These are phyloP conservation scores for Manis javanica DNA, from an alignment of 2,797 vertebrate genomes.

Conservation along the genomic window DNA sequence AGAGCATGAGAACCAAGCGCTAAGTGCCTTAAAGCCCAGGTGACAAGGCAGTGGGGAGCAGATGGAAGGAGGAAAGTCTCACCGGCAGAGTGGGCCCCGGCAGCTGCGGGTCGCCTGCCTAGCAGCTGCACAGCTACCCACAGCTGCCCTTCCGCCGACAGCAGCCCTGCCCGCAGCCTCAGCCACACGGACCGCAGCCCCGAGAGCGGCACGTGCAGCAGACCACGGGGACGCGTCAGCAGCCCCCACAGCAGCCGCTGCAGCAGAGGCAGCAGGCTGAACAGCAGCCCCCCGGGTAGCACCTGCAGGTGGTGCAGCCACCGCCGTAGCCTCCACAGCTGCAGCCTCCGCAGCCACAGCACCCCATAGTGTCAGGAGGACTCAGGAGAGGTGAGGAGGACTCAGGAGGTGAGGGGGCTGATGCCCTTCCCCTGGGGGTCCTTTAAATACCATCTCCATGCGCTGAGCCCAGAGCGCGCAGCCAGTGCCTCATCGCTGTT, in stretches of 20 bases:
- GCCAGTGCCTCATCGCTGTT: not conserved
- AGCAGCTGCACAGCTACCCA: not conserved
- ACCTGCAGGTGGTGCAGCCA: not conserved
- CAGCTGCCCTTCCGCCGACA: not conserved
- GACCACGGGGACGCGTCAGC: rapidly evolving
- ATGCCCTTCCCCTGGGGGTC: not conserved
- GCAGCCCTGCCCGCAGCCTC: not conserved
- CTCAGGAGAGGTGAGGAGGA: not conserved
- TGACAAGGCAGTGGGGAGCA: rapidly evolving
- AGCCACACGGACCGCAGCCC: not conserved
- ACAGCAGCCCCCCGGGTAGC: not conserved
- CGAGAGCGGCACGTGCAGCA: rapidly evolving
- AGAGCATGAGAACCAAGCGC: not conserved
- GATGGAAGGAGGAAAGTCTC: not conserved
- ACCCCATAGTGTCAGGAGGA: conserved; percentile 61
- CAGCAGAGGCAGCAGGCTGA: not conserved
- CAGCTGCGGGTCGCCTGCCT: rapidly evolving
- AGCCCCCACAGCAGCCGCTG: not conserved
- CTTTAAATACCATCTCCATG: not conserved
- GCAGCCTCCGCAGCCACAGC: conserved; percentile 40
- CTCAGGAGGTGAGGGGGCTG: not conserved
- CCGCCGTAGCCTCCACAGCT: not conserved
- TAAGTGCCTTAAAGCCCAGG: rapidly evolving
- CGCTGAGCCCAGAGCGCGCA: not conserved
- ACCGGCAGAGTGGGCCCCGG: not conserved